phyloP scores from a whole-genome alignment of 1,140 invertebrate genomes.

The Drosophila kikkawai region DNA sequence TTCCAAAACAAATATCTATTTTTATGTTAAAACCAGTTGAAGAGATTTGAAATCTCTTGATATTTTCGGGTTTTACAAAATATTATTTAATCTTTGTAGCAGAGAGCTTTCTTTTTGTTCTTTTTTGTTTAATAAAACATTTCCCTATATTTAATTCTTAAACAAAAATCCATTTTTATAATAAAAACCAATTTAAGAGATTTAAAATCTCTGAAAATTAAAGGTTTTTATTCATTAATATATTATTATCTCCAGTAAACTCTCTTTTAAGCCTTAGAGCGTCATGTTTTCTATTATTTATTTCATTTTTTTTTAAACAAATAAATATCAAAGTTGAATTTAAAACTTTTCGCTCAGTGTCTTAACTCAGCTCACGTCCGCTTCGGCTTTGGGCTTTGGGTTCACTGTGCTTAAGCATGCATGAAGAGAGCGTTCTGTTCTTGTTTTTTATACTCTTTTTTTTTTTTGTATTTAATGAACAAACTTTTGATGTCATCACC shows the following conservation, averaged over 20 bases:
- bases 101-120: background rate
- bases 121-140: background rate
- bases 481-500: slow-evolving; percentile 58
- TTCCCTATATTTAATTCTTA: background rate
- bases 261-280: no score
- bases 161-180: background rate
- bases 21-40: background rate
- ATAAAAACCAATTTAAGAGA: background rate
- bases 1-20: background rate
- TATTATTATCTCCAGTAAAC: no score
- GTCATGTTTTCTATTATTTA: background rate
- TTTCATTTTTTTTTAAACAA: background rate
- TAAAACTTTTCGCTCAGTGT: background rate
- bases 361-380: slow-evolving; percentile 3
- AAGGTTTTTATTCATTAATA: no score
- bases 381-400: slow-evolving; percentile 23
- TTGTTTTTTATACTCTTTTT: slow-evolving; percentile 19
- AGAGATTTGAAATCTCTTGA: no score
- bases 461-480: slow-evolving; percentile 65
- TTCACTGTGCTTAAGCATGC: slow-evolving; percentile 66
- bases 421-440: slow-evolving; percentile 63
- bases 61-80: no score
- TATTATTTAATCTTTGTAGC: background rate
- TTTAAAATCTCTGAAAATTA: no score
- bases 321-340: background rate